Conservation (phyloP, 2,113 vertebrate species). For the Chunga burmeisteri region DNA sequence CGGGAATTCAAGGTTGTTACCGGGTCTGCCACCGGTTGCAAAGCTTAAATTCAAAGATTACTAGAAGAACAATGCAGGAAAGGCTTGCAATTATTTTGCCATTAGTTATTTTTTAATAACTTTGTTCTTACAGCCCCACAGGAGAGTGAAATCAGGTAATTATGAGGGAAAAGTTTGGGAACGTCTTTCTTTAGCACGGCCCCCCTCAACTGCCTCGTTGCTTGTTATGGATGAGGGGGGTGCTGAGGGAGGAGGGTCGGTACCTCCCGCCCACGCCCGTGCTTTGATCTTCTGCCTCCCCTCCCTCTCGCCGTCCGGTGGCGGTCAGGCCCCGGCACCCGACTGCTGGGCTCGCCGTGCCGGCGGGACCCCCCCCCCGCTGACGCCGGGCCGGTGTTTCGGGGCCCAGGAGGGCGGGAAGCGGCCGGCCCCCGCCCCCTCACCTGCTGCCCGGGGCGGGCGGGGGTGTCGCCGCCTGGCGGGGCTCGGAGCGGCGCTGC, state of each 20-base stretch:
- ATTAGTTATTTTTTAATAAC: neutral
- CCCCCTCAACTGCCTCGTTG: neutral
- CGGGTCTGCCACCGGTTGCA: neutral
- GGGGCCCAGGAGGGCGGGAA: neutral
- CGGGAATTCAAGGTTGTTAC: accelerated
- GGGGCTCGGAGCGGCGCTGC: neutral
- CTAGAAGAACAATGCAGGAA: neutral
- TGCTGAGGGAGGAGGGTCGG: neutral
- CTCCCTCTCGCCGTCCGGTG: too few relatives aligned
- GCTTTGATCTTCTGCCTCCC: neutral
- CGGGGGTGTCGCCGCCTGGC: neutral
- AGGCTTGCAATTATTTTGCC: neutral
- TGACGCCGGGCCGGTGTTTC: too few relatives aligned
- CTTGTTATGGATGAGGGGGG: accelerated
- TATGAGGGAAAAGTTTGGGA: neutral
- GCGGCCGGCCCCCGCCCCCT: neutral
- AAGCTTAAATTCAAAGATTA: neutral
- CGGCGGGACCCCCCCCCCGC: neutral
- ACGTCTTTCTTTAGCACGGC: too few relatives aligned
- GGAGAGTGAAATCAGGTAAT: neutral
- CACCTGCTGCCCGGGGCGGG: neutral
- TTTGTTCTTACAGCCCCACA: neutral
- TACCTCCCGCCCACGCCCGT: neutral
- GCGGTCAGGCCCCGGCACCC: neutral
- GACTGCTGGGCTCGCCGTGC: neutral